Conservation (phyloP, 2,113 vertebrate species). For the Calypte anna region DNA sequence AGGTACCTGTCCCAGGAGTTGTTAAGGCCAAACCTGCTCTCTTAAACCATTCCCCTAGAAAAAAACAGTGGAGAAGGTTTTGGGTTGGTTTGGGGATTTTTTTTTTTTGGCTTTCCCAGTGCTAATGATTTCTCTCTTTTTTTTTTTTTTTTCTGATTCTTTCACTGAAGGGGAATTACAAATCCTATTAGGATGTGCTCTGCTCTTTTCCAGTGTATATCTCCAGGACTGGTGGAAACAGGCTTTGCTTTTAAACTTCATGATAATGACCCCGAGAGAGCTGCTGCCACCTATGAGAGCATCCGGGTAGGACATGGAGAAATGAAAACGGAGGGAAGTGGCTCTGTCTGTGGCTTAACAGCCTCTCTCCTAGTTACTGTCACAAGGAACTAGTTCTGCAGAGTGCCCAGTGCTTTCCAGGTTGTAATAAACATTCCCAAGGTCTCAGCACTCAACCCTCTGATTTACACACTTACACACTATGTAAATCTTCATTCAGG, state of each 20-base stretch:
- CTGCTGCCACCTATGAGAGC: constrained; percentile 90
- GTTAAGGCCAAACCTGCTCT: background rate
- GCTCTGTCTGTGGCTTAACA: background rate
- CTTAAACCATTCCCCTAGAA: background rate
- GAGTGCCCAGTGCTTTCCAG: background rate
- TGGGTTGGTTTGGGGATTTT: background rate
- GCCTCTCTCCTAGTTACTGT: background rate
- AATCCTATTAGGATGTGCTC: constrained; percentile 62
- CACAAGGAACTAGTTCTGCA: background rate
- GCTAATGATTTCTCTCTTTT: background rate
- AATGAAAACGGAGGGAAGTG: background rate
- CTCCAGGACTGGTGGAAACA: constrained; percentile 94
- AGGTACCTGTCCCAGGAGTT: background rate
- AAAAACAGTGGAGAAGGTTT: background rate
- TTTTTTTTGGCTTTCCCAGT: background rate
- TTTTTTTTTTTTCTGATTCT: background rate
- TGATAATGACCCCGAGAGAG: constrained; percentile 91
- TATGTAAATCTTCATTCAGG: background rate
- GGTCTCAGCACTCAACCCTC: background rate
- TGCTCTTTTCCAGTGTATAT: constrained; percentile 87
- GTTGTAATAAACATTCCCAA: background rate
- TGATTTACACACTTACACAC: background rate
- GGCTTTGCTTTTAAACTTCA: constrained; percentile 94
- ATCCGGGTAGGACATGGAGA: constrained; percentile 86
- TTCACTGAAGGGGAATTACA: constrained; percentile 9